Base-by-base conservation (phyloP, 2,797 vertebrate genomes). In the Mallotus villosus region DNA sequence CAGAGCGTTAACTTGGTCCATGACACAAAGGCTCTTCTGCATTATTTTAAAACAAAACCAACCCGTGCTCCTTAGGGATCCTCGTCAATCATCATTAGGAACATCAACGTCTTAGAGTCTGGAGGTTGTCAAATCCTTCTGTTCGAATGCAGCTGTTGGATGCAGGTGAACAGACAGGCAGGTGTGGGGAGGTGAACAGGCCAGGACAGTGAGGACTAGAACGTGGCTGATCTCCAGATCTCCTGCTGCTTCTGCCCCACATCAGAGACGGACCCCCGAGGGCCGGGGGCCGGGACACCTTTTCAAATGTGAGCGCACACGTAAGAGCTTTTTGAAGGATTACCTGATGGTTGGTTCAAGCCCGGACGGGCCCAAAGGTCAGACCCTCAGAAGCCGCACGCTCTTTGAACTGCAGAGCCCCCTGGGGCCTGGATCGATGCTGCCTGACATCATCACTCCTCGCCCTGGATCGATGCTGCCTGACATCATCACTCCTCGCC, bases 401-500 rank as follows among this genome's bases (percentile, higher is more conserved):
- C 77, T 79, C 89, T 93, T 94, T 89, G 83, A 91, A 91, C 86
- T 60, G 71, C 6, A n/a, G 58, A 82, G 72, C 69, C 67, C 82
- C 80, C 17, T 82, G 81, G 78, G 80, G 60, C 76, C 79, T 58
- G 67, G 87, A 88, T 90, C 89, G 90, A 84, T 91, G 76, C 67
- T 55, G 41, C 69, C 79, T 90, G 91, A 90, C 89, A 89, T 91
- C 91, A 91, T n/a, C n/a, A n/a, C n/a, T n/a, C n/a, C n/a, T n/a
- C n/a, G n/a, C n/a, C n/a, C n/a, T n/a, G n/a, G n/a, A n/a, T n/a
- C n/a, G n/a, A n/a, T n/a, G n/a, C n/a, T n/a, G n/a, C n/a, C n/a
- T n/a, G n/a, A n/a, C n/a, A n/a, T n/a, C n/a, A n/a, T 87, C 77
- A 70, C 67, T 74, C 68, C 41, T 46, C 41, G 79, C 79, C 74